Evolutionary conservation across 2,888 invertebrate genomes (phyloP), one percentile per base, ranked within the genome.

Genomic region (Limenitis arthemis): DNA sequence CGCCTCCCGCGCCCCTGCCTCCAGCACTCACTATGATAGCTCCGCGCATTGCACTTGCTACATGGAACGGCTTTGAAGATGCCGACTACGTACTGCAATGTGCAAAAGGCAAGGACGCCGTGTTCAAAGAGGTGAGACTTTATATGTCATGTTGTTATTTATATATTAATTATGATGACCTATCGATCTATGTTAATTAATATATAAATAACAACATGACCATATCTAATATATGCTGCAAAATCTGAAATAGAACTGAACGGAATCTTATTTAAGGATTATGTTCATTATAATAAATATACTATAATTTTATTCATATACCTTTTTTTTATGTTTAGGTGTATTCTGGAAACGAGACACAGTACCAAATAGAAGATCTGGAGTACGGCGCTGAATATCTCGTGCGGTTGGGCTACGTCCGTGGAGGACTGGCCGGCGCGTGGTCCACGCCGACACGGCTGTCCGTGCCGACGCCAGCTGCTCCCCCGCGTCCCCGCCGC

Each of bases 1-100:
- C 95, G 52, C 97, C 97, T 32, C 91, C 93, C 49, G 89, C 92
- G 56, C 88, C 94, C 42, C 94, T 93, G 87, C 86, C 92, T 31
- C 94, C 94, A 37, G 85, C 89, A 53, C 86, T 91, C 42, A 75
- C 78, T 44, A 89, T 88, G 67, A 75, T 90, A 47, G 60, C 70
- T 53, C 77, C 82, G 61, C 68, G 72, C 55, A 73, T 77, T 44
- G 68, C 68, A 33, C 73, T 75, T 40, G 62, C 79, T 49, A 79
- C 85, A 73, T 85, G 76, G 63, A 71, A 75, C 77, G 86, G 68
- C 87, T 91, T 80, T 75, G 95, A 95, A 77, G 88, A 90, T 33
- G 84, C 93, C 47, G 87, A 90, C 60, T 96, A 95, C 79, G 88
- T 91, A 66, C 88, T 96, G 64, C 96, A 96, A 81, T 78, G 78